Conservation (phyloP, 2,797 vertebrate genomes). For the Chanos chanos region DNA sequence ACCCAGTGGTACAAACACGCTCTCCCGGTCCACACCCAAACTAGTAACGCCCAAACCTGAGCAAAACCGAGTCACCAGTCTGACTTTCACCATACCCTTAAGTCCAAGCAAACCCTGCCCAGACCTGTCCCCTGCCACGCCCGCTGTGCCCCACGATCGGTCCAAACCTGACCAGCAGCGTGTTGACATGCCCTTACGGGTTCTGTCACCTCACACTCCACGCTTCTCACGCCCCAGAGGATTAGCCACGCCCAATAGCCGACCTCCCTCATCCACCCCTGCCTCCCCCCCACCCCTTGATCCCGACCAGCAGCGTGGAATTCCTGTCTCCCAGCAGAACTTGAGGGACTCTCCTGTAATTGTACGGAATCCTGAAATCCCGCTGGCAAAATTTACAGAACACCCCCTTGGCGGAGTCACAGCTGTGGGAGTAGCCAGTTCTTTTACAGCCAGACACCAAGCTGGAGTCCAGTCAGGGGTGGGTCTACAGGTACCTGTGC, state of each 20-base stretch:
- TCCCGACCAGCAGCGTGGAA: constrained; percentile 73
- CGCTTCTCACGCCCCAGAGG: constrained; percentile 66
- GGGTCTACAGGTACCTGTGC: constrained; percentile 77
- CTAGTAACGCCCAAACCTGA: constrained; percentile 65
- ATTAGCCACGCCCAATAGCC: constrained; percentile 56
- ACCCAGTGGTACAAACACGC: constrained; percentile 76
- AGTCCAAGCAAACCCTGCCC: constrained; percentile 85
- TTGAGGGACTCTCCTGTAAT: constrained; percentile 87
- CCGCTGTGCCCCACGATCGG: constrained; percentile 72
- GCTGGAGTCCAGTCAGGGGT: constrained; percentile 57
- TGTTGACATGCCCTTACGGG: constrained; percentile 65
- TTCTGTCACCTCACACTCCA: constrained; percentile 75
- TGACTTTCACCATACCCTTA: constrained; percentile 89
- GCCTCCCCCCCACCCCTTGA: constrained; percentile 78
- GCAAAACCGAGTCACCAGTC: constrained; percentile 80
- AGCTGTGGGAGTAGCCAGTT: constrained; percentile 41
- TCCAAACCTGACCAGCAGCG: constrained; percentile 70
- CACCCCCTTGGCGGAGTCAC: constrained; percentile 63
- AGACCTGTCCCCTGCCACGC: constrained; percentile 71
- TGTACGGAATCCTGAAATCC: constrained; percentile 87
- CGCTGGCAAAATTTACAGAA: constrained; percentile 72
- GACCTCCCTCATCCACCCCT: constrained; percentile 71
- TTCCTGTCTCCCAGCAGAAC: constrained; percentile 73
- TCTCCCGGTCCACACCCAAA: constrained; percentile 65
- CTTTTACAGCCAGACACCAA: constrained; percentile 51